Percentiles rank a stretch among this genome's conserved stretches.
Evolutionary conservation across 2,797 vertebrate genomes (phyloP).

Genomic region (Poecile montanus): DNA sequence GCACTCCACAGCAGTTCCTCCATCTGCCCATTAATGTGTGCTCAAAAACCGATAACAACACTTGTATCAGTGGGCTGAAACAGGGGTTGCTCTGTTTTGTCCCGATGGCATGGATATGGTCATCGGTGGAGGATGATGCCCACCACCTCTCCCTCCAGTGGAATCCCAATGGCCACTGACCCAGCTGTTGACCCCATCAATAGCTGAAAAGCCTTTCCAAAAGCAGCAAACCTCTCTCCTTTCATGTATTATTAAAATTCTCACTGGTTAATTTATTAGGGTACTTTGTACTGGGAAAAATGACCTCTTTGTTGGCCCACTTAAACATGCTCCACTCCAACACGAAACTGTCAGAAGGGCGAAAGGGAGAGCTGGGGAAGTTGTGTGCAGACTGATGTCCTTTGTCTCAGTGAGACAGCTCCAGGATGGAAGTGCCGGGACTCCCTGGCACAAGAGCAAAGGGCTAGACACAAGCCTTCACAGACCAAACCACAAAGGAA

Average conservation of each 20-base stretch:
- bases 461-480: slow-evolving; percentile 58
- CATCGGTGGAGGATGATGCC: not conserved
- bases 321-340: slow-evolving; percentile 31
- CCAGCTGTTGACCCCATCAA: not conserved
- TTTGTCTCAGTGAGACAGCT: slow-evolving; percentile 48
- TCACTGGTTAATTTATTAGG: slow-evolving; percentile 65
- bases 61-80: not conserved
- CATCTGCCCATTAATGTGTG: not conserved
- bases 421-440: slow-evolving; percentile 62
- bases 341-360: slow-evolving; percentile 8
- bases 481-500: slow-evolving; percentile 61
- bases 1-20: not conserved
- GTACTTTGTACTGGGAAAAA: slow-evolving; percentile 52
- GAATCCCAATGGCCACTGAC: not conserved
- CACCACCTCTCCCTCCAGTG: not conserved
- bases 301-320: slow-evolving; percentile 53
- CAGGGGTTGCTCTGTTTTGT: not conserved
- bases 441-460: slow-evolving; percentile 71
- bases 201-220: slow-evolving; percentile 57
- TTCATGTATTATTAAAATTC: slow-evolving; percentile 63
- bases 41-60: not conserved
- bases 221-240: slow-evolving; percentile 2
- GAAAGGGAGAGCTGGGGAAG: not conserved
- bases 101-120: accelerated
- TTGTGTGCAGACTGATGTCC: slow-evolving; percentile 18